phyloP scores from a whole-genome alignment of 1,140 invertebrate genomes.

The Ips nitidus region DNA sequence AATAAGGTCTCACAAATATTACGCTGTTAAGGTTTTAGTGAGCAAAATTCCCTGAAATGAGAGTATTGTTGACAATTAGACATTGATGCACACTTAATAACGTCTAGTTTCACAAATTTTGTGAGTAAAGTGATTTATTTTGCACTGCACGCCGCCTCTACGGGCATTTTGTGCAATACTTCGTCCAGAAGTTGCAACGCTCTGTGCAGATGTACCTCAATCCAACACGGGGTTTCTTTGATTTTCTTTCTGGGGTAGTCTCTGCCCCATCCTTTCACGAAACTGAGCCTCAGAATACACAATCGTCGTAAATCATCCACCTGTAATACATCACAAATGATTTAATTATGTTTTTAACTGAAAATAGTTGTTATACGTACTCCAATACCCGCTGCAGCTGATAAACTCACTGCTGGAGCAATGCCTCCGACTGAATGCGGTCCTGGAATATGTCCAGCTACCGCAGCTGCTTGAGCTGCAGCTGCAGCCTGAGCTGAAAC shows the following conservation, averaged over 20 bases:
- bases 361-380: slow-evolving; percentile 56
- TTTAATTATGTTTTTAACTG: neutral
- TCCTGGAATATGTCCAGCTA: slow-evolving; percentile 75
- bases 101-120: too few species aligned
- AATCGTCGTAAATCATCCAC: slow-evolving; percentile 88
- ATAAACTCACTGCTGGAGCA: slow-evolving; percentile 53
- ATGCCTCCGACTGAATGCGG: slow-evolving; percentile 50
- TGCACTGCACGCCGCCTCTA: slow-evolving; percentile 79
- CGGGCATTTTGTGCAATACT: slow-evolving; percentile 92
- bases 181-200: slow-evolving; percentile 94
- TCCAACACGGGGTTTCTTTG: slow-evolving; percentile 98
- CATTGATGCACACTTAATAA: too few species aligned
- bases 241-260: slow-evolving; percentile 95
- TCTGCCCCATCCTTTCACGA: slow-evolving; percentile 98
- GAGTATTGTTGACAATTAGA: too few species aligned
- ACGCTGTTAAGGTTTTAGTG: too few species aligned
- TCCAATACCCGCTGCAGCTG: slow-evolving; percentile 88
- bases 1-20: too few species aligned
- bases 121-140: slow-evolving; percentile 55
- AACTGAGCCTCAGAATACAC: slow-evolving; percentile 93
- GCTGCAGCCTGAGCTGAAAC: slow-evolving; percentile 89
- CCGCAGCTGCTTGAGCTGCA: slow-evolving; percentile 96
- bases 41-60: too few species aligned
- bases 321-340: slow-evolving; percentile 7
- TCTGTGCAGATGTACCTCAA: slow-evolving; percentile 94